A percentile compares a stretch with the other conserved stretches of the same genome.
Conservation (phyloP, 1,140 invertebrate species). For the Eupristina koningsbergeri region DNA sequence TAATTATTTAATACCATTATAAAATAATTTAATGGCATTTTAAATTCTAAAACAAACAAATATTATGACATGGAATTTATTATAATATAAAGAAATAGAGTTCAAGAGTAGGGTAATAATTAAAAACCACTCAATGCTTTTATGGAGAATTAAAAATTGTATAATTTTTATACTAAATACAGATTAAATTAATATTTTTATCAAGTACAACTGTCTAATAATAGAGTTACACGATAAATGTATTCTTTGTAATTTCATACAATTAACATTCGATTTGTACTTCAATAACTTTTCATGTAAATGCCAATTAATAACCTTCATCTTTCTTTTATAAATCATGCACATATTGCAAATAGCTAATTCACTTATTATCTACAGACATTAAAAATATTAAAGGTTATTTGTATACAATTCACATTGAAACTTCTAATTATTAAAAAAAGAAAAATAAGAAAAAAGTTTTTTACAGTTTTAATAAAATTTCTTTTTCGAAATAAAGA, state of each 20-base stretch:
- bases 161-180: constrained; percentile 46
- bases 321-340: neutral
- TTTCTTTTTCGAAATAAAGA: neutral
- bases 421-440: neutral
- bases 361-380: neutral
- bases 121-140: neutral
- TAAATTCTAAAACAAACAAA: too few species aligned
- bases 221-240: neutral
- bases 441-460: neutral
- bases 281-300: constrained; percentile 10
- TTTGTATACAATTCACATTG: neutral
- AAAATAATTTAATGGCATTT: too few species aligned
- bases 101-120: neutral
- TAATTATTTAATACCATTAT: too few species aligned
- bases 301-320: neutral
- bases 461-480: neutral
- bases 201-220: constrained; percentile 5
- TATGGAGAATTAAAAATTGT: constrained; percentile 39
- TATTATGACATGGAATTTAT: too few species aligned
- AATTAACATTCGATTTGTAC: neutral
- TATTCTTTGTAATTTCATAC: neutral
- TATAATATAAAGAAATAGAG: too few species aligned
- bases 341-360: neutral
- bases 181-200: constrained; percentile 23
- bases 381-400: constrained; percentile 1